Conservation (phyloP, 2,888 invertebrate genomes). For the Argyra leucocephala region DNA sequence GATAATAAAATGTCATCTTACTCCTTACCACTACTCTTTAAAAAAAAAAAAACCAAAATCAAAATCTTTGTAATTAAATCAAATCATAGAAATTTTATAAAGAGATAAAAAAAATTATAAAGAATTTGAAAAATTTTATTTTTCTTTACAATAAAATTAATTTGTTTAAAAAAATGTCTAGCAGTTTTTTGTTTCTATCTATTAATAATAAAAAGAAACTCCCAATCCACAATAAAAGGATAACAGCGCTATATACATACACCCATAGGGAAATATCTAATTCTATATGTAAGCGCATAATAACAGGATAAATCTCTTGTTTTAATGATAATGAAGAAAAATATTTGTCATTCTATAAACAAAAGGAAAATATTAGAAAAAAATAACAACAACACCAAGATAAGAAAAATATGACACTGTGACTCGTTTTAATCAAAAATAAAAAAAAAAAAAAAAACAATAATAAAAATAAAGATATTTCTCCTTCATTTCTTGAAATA, state of each 20-base stretch:
- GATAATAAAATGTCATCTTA: neutral
- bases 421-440: neutral
- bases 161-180: neutral
- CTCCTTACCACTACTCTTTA: too few relatives aligned
- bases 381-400: neutral
- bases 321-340: neutral
- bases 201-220: neutral
- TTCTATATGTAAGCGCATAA: neutral
- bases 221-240: neutral
- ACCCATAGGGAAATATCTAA: too few relatives aligned
- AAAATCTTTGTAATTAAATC: conserved; percentile 2
- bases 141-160: neutral
- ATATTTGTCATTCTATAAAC: conserved; percentile 6
- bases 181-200: too few relatives aligned
- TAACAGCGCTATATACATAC: neutral
- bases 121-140: conserved; percentile 2
- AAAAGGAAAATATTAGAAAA: neutral
- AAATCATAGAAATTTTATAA: neutral
- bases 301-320: neutral
- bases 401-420: neutral
- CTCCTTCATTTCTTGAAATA: too few relatives aligned
- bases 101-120: neutral
- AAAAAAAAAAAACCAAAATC: neutral
- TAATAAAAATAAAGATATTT: too few relatives aligned
- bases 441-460: neutral